phyloP scores from a whole-genome alignment of 1,140 invertebrate species.

The Monochamus saltuarius region DNA sequence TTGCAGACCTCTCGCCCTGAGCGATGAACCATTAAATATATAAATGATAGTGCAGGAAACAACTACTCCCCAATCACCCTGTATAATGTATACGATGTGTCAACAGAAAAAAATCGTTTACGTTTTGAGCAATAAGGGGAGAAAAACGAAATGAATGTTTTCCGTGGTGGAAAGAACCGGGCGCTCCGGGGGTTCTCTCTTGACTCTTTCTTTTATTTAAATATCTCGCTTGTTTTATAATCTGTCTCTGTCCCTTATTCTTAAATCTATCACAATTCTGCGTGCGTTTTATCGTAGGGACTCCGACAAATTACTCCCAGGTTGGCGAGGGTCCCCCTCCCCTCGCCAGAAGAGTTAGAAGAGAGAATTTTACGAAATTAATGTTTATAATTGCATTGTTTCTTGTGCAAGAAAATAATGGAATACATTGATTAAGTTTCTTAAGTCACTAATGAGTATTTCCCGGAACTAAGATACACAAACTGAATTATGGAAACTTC shows the following conservation, averaged over 20 bases:
- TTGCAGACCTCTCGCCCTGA: too few species aligned
- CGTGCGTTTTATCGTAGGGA: constrained; percentile 48
- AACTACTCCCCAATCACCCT: too few species aligned
- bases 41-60: too few species aligned
- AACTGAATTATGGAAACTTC: constrained; percentile 26
- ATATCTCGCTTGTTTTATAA: constrained; percentile 47
- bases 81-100: too few species aligned
- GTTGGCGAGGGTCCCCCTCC: constrained; percentile 27
- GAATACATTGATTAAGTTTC: constrained; percentile 45
- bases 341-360: constrained; percentile 16
- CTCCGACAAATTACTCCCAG: constrained; percentile 48
- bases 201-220: constrained; percentile 45
- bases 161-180: constrained; percentile 18
- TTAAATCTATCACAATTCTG: constrained; percentile 51
- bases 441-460: constrained; percentile 41
- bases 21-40: too few species aligned
- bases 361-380: constrained; percentile 45
- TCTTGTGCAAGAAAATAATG: constrained; percentile 41
- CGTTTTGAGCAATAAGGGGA: too few species aligned
- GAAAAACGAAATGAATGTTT: too few species aligned
- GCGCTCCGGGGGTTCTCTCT: constrained; percentile 24
- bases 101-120: too few species aligned
- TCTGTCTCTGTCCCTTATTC: constrained; percentile 47
- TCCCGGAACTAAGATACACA: constrained; percentile 38
- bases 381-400: constrained; percentile 47